Conservation (phyloP, 2,888 invertebrate genomes). For the Xylophagus ater region DNA sequence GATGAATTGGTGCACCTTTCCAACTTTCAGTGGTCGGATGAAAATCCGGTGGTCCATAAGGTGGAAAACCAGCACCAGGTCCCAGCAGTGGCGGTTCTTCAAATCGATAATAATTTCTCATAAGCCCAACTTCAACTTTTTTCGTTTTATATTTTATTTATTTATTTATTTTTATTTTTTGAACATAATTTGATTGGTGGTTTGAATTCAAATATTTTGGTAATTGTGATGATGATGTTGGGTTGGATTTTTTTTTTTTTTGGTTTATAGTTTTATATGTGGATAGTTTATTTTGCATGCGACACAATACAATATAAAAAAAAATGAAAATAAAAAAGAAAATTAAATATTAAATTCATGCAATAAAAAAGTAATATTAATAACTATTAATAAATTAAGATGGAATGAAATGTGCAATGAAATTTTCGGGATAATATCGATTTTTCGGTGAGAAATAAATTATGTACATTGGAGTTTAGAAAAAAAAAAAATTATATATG, state of each 20-base stretch:
- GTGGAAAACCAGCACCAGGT: constrained; percentile 35
- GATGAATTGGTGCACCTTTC: constrained; percentile 37
- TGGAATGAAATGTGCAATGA: no score
- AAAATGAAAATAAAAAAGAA: neutral
- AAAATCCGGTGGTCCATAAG: constrained; percentile 38
- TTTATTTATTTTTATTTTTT: constrained; percentile 13
- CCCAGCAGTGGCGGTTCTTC: constrained; percentile 40
- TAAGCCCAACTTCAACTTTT: constrained; percentile 24
- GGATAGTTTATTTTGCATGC: neutral
- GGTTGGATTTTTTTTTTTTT: constrained; percentile 1
- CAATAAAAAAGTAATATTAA: no score
- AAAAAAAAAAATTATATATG: no score
- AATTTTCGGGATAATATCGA: no score
- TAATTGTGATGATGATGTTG: neutral
- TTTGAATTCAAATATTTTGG: no score
- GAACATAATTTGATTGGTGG: neutral
- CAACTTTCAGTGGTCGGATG: constrained; percentile 39
- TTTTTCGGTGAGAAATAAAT: no score
- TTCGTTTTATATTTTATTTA: constrained; percentile 15
- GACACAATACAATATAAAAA: neutral
- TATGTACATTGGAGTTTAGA: no score
- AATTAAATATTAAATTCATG: no score
- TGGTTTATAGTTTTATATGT: neutral
- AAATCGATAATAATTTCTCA: constrained; percentile 38
- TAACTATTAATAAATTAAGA: no score